Base-by-base conservation (phyloP, 1,140 invertebrate species). In the Arion vulgaris region DNA sequence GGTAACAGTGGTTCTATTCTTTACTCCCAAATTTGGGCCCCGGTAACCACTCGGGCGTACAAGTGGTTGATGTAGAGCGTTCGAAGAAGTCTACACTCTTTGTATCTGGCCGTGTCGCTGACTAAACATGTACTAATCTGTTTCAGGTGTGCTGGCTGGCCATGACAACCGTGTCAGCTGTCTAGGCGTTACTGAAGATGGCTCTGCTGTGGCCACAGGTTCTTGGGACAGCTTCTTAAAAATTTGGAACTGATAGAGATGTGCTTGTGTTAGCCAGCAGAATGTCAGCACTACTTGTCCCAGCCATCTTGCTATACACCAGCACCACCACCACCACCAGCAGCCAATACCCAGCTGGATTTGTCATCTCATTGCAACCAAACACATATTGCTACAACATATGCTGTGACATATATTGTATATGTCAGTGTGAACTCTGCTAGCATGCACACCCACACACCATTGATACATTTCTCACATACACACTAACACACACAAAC, bases 171-270 rank as follows among this genome's bases (percentile, higher is more conserved):
- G 97, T 90, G 97, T 99, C 74, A 98, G 96, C 88, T 98, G 97
- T 93, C 93, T 99, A 88, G 97, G 97, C 75, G 97, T 99, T 28
- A 98, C 97, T 85, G 97, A 98, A 93, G 97, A 98, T 93, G 97
- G 97, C 72, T 98, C 98, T 97, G 97, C 97, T 62, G 97, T 98
- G 57, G 97, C 97, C 89, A 98, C 97, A 87, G 97, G 97, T 88
- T 98, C 97, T 76, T 99, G 97, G 97, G 97, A 98, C 93, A 97
- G 96, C 91, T 98, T 98, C 95, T 94, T 98, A 73, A 97, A 97
- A 93, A 98, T 98, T 92, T 98, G 97, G 97, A 98, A 98, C 94
- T 98, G 96, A 95, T 81, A 85, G 17, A 11, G n/a, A 66, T 11
- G 53, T 57, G 53, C 9, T 19, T 57, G 53, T 19, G 9, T 9